Evolutionary conservation across 2,888 invertebrate genomes (phyloP), one percentile per base, ranked within the genome.

Genomic region (Agrochola lota): DNA sequence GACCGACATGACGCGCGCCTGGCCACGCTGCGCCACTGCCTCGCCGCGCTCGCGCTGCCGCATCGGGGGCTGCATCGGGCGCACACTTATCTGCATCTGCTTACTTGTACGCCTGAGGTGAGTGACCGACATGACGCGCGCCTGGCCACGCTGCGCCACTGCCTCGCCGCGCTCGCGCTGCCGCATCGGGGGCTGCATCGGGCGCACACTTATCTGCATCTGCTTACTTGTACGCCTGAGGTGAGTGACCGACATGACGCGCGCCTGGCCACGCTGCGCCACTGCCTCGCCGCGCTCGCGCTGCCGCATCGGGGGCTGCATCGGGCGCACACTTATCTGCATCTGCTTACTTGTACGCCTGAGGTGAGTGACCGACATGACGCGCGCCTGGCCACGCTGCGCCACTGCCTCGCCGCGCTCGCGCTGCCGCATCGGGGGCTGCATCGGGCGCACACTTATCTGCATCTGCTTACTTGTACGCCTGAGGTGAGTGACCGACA

Each of bases 361-460:
- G 98, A 99, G 95, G 98, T 98, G 94, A 57, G 20, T 23, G 11
- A 6, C 40, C n/a, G 5, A 40, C 15, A n/a, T 35, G 88, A 84
- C 57, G 91, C 85, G 52, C 84, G 81, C 0, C 87, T 87, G 2
- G 88, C 87, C 40, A 67, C 85, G 30, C 93, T 96, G 84, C 92
- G 95, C 0, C 96, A 96, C 93, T 95, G 95, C 87, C 94, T 96
- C 3, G 96, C 96, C 71, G 96, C 96, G 81, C 94, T 96, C 71
- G 87, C 90, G 72, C 92, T 95, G 88, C 95, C 96, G 77, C 95
- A 94, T 90, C 91, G 90, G 77, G 95, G 96, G 0, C 97, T 99
- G 88, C 99, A 99, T 94, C 98, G 99, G 91, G 99, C 99, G 0
- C 97, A 98, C 90, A 98, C 98, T 87, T 99, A 99, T 95, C 98